Evolutionary conservation across 2,113 vertebrate genomes (phyloP).

Genomic region (Cynopterus brachyotis): DNA sequence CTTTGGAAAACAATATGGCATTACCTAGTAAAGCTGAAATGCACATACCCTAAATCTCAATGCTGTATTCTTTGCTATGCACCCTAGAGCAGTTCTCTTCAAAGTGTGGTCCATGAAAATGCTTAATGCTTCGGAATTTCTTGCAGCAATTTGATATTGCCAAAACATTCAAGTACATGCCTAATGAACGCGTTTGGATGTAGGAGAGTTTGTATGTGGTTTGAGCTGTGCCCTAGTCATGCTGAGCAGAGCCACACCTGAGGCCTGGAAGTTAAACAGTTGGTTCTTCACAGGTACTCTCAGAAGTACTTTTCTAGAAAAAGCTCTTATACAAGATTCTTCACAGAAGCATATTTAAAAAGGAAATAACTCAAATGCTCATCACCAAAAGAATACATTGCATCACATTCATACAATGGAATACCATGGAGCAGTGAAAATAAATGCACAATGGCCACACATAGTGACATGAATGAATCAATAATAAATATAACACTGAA

Average conservation of each 20-base stretch:
- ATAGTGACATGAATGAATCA: not conserved
- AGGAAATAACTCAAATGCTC: not conserved
- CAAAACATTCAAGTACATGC: not conserved
- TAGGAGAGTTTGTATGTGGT: not conserved
- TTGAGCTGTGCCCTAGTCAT: not conserved
- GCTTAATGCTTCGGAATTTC: not conserved
- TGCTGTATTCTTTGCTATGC: accelerated
- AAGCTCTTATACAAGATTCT: not conserved
- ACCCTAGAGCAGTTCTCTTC: not conserved
- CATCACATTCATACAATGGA: accelerated
- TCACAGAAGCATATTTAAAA: not conserved
- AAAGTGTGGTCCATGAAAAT: not conserved
- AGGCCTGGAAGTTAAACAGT: not conserved
- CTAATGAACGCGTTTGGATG: not conserved
- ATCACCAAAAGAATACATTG: not conserved
- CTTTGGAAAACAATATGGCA: not conserved
- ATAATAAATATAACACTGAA: not conserved
- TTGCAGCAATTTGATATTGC: not conserved
- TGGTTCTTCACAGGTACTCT: not conserved
- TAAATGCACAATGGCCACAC: accelerated
- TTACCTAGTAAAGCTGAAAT: not conserved
- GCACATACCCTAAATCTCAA: not conserved
- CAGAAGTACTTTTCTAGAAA: not conserved
- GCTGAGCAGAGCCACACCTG: not conserved
- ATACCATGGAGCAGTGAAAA: not conserved